These are phyloP conservation scores for Pithys albifrons DNA, from an alignment of 2,113 vertebrate genomes.

Conservation along the genomic window DNA sequence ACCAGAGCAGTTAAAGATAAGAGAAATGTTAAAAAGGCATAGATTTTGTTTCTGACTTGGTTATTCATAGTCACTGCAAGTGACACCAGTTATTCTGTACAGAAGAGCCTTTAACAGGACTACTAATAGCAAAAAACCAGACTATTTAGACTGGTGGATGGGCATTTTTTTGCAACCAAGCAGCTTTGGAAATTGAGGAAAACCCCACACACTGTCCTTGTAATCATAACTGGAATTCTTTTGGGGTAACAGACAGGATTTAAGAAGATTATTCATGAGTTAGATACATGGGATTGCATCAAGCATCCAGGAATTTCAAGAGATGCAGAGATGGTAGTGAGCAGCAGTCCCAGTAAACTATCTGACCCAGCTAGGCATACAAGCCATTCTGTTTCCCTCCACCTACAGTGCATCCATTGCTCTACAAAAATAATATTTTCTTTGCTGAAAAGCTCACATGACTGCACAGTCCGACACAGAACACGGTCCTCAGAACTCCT, in stretches of 20 bases:
- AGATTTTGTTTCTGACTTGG: background rate
- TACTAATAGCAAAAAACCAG: background rate
- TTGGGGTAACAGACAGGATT: background rate
- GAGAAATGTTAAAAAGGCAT: accelerated
- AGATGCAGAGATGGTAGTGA: accelerated
- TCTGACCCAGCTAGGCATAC: accelerated
- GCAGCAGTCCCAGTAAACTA: background rate
- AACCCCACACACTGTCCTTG: background rate
- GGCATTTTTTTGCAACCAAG: background rate
- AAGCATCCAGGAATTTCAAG: background rate
- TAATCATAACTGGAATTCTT: background rate
- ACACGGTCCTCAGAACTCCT: background rate
- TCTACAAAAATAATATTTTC: accelerated
- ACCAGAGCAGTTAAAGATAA: background rate
- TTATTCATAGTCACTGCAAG: background rate
- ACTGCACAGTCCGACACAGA: background rate
- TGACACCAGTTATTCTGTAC: background rate
- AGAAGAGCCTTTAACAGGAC: background rate
- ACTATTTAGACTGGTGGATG: background rate
- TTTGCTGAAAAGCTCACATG: accelerated
- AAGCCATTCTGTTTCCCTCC: background rate
- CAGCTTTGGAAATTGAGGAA: background rate
- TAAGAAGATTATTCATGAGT: background rate
- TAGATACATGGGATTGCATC: background rate
- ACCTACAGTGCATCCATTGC: accelerated